A percentile compares a stretch with the other conserved stretches of the same genome.
Evolutionary conservation across 2,888 invertebrate genomes (phyloP).

Genomic region (Lampropteryx suffumata): DNA sequence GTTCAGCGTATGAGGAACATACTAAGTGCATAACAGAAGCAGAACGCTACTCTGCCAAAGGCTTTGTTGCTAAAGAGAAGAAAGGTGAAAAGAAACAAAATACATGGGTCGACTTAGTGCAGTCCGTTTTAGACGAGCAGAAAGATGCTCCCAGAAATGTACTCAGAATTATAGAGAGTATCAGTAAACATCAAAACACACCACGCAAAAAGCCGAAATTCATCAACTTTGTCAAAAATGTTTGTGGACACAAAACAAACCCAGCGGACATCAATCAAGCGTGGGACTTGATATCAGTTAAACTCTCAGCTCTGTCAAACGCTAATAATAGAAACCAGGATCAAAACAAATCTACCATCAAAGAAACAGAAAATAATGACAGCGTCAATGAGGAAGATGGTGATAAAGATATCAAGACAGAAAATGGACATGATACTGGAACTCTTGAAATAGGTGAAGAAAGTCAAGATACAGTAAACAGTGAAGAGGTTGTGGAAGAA

Average conservation of each 20-base stretch:
- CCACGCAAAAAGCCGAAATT: constrained; percentile 94
- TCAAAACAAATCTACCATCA: constrained; percentile 30
- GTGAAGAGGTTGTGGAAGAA: constrained; percentile 35
- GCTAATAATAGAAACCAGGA: constrained; percentile 52
- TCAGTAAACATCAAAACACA: constrained; percentile 90
- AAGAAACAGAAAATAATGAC: constrained; percentile 18
- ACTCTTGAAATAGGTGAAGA: constrained; percentile 34
- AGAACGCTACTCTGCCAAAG: constrained; percentile 94
- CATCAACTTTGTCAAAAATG: constrained; percentile 88
- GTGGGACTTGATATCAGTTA: constrained; percentile 85
- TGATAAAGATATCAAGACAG: constrained; percentile 18
- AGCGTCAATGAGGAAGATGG: constrained; percentile 25
- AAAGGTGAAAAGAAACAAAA: constrained; percentile 95
- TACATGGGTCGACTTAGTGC: constrained; percentile 90
- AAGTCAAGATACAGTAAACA: constrained; percentile 34
- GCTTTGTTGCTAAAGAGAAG: constrained; percentile 88
- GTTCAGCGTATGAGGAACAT: constrained; percentile 89
- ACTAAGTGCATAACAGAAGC: constrained; percentile 94
- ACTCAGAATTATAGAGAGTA: constrained; percentile 84
- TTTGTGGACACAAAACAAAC: constrained; percentile 82
- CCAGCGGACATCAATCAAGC: constrained; percentile 84
- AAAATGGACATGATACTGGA: constrained; percentile 29
- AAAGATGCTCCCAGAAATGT: constrained; percentile 80
- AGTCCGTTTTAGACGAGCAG: constrained; percentile 84
- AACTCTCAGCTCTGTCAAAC: constrained; percentile 75